Conservation (phyloP, 2,888 invertebrate species). For the Melinaea menophilus region DNA sequence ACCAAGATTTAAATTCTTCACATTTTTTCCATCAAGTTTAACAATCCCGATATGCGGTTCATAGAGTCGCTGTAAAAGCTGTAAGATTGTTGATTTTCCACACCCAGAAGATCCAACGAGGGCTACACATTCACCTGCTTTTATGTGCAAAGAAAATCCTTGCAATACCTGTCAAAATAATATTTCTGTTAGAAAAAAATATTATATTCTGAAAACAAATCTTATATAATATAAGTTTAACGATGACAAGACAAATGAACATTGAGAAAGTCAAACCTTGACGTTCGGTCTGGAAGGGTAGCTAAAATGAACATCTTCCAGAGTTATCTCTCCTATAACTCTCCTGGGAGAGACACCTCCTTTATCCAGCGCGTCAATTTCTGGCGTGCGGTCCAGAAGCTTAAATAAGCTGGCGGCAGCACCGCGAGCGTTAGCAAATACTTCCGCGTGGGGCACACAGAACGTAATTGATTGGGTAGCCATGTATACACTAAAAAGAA, state of each 20-base stretch:
- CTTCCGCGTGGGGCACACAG: conserved; percentile 85
- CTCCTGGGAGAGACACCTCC: conserved; percentile 78
- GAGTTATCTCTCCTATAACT: conserved; percentile 82
- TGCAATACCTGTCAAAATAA: conserved; percentile 76
- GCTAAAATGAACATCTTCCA: conserved; percentile 84
- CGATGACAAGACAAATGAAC: not conserved
- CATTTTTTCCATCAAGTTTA: conserved; percentile 81
- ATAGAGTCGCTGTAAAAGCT: conserved; percentile 85
- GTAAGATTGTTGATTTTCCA: conserved; percentile 89
- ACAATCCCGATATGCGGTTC: conserved; percentile 80
- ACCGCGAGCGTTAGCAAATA: conserved; percentile 84
- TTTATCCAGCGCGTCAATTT: conserved; percentile 82
- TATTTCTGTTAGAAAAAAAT: conserved; percentile 11
- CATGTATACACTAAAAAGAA: conserved; percentile 85
- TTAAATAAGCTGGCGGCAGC: conserved; percentile 85
- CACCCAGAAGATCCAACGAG: conserved; percentile 87
- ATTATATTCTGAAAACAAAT: too few relatives aligned
- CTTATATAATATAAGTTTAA: too few relatives aligned
- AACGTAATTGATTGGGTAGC: conserved; percentile 88
- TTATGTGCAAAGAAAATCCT: conserved; percentile 80
- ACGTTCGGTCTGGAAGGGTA: conserved; percentile 89
- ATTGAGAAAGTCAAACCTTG: conserved; percentile 60
- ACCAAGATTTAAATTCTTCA: conserved; percentile 82
- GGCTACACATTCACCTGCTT: conserved; percentile 84
- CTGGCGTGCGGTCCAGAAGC: conserved; percentile 83